These are phyloP conservation scores for Pachymerium ferrugineum DNA, from an alignment of 2,888 invertebrate species.

Conservation along the genomic window DNA sequence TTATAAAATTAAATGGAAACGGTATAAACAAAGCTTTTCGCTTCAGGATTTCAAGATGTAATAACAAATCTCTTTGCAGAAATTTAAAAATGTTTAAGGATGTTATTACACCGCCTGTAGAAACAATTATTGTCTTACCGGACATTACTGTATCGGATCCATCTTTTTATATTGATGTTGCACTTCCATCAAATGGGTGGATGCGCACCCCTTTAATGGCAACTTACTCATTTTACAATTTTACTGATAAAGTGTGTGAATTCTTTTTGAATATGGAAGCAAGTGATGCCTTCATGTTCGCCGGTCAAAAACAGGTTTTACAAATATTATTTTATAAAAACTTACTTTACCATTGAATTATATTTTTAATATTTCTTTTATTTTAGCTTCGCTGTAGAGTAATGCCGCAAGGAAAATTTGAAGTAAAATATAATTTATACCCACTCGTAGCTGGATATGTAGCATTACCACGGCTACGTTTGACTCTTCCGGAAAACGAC, in stretches of 20 bases:
- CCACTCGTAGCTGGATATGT: slow-evolving; percentile 70
- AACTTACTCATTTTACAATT: slow-evolving; percentile 65
- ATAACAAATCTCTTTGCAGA: too few species aligned
- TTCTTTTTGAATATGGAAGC: slow-evolving; percentile 70
- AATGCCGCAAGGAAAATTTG: slow-evolving; percentile 46
- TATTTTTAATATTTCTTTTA: slow-evolving; percentile 48
- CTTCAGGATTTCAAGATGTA: too few species aligned
- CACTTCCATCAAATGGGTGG: slow-evolving; percentile 65
- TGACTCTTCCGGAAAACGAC: slow-evolving; percentile 40
- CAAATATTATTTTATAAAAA: background rate
- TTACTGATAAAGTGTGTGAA: slow-evolving; percentile 64
- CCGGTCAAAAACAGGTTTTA: slow-evolving; percentile 80
- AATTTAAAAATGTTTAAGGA: background rate
- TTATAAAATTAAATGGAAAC: slow-evolving; percentile 46
- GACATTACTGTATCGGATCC: slow-evolving; percentile 39
- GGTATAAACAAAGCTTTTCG: slow-evolving; percentile 39
- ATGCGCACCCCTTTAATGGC: slow-evolving; percentile 63
- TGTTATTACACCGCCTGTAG: background rate
- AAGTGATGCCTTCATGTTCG: slow-evolving; percentile 88
- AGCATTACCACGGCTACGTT: slow-evolving; percentile 57
- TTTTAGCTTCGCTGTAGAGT: slow-evolving; percentile 49
- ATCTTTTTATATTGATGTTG: slow-evolving; percentile 41
- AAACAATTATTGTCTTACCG: background rate
- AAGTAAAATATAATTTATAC: slow-evolving; percentile 65
- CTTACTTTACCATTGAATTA: background rate